Evolutionary conservation across 2,797 vertebrate genomes (phyloP), one percentile per base, ranked within the genome.

Genomic region (Cynopterus sphinx): DNA sequence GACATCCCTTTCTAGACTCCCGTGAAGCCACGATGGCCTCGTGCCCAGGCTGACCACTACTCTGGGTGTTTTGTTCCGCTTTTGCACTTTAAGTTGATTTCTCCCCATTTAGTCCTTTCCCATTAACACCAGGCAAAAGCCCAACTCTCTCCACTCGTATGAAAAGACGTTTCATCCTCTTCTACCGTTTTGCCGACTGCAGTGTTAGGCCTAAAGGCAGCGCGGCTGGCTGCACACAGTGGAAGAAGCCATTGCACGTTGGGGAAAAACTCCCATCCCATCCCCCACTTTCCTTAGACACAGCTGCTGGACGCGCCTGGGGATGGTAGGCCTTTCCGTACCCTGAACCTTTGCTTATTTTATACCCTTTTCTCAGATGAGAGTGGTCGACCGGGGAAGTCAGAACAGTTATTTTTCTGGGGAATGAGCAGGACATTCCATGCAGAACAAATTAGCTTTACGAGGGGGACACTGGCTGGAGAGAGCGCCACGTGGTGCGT

Each of bases 181-280:
- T 9, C 83, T 6, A 9, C 70, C 63, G 83, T 78, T 81, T 86
- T 84, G 22, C 63, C 39, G 85, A 78, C 67, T 49, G 70, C 49
- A 6, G 46, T 91, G 92, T 96, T 43, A 75, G 71, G 55, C 57
- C 84, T 87, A 59, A 90, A 84, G 65, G 57, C 81, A 86, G 87
- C 1, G 2, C 93, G 84, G 46, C 28, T 53, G 96, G 91, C 87
- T 11, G 41, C 79, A 78, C 31, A 39, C 81, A 91, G 41, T 67
- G 95, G 90, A 68, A 97, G 31, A 96, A 95, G 68, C 6, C 13
- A 67, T 0, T 87, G 46, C 4, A 65, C 26, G 88, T 82, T n/a
- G 41, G 46, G 46, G 7, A 93, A 87, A 68, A 94, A 68, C 36
- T 71, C 1, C 3, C 4, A 16, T 10, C 19, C 15, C 71, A 9